Percentiles rank a stretch among this genome's conserved stretches.
phyloP scores from a whole-genome alignment of 2,113 vertebrate genomes.

The Protobothrops flavoviridis region DNA sequence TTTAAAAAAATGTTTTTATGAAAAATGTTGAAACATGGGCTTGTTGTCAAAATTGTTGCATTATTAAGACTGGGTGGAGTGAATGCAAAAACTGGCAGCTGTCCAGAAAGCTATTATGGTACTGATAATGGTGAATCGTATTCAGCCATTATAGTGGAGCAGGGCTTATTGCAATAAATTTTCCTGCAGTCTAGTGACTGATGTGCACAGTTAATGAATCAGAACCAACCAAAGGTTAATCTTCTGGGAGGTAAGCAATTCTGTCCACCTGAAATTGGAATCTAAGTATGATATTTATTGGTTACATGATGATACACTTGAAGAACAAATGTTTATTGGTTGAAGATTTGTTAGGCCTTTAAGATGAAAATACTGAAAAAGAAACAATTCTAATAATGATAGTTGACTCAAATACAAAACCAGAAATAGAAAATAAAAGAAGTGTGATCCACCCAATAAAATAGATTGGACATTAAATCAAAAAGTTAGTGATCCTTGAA shows the following conservation, averaged over 20 bases:
- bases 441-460: conserved; percentile 68
- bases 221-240: conserved; percentile 75
- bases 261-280: conserved; percentile 77
- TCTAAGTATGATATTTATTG: conserved; percentile 78
- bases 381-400: conserved; percentile 66
- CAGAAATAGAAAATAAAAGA: conserved; percentile 67
- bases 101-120: conserved; percentile 74
- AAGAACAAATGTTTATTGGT: conserved; percentile 79
- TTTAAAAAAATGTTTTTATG: conserved; percentile 78
- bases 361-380: conserved; percentile 71
- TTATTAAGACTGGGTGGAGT: conserved; percentile 79
- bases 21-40: conserved; percentile 83
- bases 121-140: conserved; percentile 75
- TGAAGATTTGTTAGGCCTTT: conserved; percentile 69
- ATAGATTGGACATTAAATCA: conserved; percentile 63
- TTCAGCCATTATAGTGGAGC: conserved; percentile 64
- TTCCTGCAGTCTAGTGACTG: conserved; percentile 63
- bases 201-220: conserved; percentile 75
- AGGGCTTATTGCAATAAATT: conserved; percentile 76
- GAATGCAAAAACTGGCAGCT: conserved; percentile 73
- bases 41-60: conserved; percentile 81
- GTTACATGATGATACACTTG: conserved; percentile 78
- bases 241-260: conserved; percentile 74
- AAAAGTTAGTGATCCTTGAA: conserved; percentile 62
- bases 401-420: conserved; percentile 71